phyloP scores from a whole-genome alignment of 92 coral and sea anemone species.

The Isaurus tuberculatus region DNA sequence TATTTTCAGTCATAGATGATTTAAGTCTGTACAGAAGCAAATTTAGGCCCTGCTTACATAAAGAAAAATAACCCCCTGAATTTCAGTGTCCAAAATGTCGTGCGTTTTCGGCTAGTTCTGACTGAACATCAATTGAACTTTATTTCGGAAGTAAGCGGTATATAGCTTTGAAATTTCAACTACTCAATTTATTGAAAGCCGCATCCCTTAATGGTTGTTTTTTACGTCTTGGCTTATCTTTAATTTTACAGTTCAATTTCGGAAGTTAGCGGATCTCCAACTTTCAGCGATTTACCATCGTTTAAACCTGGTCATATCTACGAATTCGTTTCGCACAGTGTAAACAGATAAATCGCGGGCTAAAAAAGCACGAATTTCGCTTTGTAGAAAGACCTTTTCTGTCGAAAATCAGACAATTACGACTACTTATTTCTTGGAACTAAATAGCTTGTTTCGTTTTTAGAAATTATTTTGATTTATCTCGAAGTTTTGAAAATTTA shows the following conservation, averaged over 20 bases:
- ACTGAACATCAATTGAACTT: no score
- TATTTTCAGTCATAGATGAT: no score
- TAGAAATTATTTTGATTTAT: neutral
- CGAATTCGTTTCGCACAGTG: neutral
- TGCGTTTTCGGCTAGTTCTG: no score
- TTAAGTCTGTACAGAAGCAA: no score
- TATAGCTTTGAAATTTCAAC: neutral
- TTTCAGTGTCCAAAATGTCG: no score
- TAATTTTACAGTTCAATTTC: neutral
- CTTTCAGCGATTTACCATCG: neutral
- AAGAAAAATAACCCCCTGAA: no score
- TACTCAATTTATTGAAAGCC: neutral
- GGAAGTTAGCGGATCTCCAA: constrained; percentile 5
- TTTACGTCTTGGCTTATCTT: no score
- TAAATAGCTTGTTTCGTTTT: neutral
- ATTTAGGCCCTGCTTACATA: no score
- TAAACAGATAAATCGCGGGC: neutral
- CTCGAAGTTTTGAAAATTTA: neutral
- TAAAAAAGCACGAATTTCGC: neutral
- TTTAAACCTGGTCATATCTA: neutral
- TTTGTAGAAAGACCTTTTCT: neutral
- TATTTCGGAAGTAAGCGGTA: no score
- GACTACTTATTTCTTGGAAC: neutral
- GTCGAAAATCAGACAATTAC: neutral
- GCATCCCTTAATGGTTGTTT: neutral